Conservation (phyloP, 2,797 vertebrate species). For the Sibirionetta formosa region DNA sequence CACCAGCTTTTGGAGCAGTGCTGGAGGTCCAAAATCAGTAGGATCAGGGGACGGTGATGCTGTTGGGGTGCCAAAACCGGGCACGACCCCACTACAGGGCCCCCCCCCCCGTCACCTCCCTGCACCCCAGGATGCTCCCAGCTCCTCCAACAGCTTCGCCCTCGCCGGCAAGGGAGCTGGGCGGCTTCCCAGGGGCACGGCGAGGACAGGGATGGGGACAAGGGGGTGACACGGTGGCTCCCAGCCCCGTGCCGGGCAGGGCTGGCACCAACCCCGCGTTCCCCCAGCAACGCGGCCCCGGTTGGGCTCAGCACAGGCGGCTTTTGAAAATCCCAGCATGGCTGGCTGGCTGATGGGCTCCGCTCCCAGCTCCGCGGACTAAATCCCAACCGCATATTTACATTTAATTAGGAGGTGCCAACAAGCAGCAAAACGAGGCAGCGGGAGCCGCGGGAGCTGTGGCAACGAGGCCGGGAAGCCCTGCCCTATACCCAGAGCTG, state of each 20-base stretch:
- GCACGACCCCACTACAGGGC: neutral
- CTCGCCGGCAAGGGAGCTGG: no score
- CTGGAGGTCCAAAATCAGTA: neutral
- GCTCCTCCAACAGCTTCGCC: neutral
- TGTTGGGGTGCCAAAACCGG: neutral
- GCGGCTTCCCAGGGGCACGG: no score
- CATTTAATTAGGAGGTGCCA: slow-evolving; percentile 75
- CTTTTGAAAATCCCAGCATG: slow-evolving; percentile 64
- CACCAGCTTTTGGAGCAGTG: neutral
- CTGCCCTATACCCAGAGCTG: accelerated
- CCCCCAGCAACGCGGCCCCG: slow-evolving; percentile 61
- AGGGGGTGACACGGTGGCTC: neutral
- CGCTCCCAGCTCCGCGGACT: slow-evolving; percentile 59
- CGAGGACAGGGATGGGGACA: no score
- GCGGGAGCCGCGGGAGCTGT: neutral
- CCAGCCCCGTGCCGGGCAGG: neutral
- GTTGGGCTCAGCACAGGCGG: slow-evolving; percentile 2
- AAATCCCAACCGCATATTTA: slow-evolving; percentile 74
- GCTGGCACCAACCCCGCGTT: slow-evolving; percentile 1
- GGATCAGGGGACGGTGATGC: neutral
- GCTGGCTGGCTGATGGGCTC: slow-evolving; percentile 71
- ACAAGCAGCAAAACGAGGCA: slow-evolving; percentile 53
- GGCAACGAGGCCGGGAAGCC: neutral
- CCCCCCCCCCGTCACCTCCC: neutral
- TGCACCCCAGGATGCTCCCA: accelerated